Conservation (phyloP, 2,113 vertebrate species). For the Papio anubis region DNA sequence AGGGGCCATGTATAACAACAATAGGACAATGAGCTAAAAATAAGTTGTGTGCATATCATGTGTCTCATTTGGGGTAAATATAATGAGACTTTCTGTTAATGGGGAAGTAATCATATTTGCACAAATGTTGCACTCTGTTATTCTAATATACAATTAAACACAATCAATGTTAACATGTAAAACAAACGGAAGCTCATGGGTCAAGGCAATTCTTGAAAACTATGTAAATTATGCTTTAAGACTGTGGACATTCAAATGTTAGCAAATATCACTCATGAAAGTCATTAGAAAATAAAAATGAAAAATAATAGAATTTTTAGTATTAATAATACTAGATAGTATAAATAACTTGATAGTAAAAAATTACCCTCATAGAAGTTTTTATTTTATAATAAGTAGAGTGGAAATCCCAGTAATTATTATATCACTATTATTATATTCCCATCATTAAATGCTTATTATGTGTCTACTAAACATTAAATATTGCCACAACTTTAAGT, state of each 20-base stretch:
- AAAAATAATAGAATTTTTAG: not conserved
- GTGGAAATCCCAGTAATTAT: not conserved
- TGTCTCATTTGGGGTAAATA: not conserved
- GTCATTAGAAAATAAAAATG: not conserved
- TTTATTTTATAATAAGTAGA: not conserved
- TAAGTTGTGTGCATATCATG: not conserved
- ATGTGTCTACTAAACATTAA: not conserved
- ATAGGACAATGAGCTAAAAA: not conserved
- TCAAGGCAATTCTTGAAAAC: not conserved
- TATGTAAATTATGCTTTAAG: not conserved
- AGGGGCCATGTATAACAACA: not conserved
- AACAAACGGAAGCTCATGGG: not conserved
- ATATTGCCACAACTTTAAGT: not conserved
- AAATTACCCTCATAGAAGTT: not conserved
- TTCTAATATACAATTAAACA: not conserved
- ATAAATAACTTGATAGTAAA: not conserved
- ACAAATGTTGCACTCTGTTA: not conserved
- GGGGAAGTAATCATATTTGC: not conserved
- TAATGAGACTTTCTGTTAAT: not conserved
- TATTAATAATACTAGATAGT: not conserved
- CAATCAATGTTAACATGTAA: not conserved
- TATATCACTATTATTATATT: not conserved
- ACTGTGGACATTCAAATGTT: not conserved
- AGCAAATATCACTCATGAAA: not conserved
- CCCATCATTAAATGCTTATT: not conserved